Conservation (phyloP, 1,140 invertebrate genomes). For the Bombus breviceps region DNA sequence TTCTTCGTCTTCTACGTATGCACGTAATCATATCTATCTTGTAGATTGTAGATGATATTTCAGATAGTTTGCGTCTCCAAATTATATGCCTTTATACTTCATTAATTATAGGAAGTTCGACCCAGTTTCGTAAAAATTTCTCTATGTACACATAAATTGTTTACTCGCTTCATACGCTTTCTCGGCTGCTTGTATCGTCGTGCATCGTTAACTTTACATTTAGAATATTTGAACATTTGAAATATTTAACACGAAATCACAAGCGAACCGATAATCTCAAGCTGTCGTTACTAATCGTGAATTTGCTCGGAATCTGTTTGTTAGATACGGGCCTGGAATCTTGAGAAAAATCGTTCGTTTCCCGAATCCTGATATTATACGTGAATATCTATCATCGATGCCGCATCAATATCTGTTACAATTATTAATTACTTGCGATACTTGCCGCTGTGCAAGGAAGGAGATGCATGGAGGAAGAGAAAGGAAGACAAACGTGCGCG, state of each 20-base stretch:
- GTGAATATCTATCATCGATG: neutral
- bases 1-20: neutral
- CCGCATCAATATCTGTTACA: neutral
- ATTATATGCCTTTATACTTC: neutral
- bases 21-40: neutral
- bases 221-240: neutral
- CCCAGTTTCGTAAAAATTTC: slow-evolving; percentile 19
- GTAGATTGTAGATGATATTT: neutral
- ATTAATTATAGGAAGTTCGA: slow-evolving; percentile 1
- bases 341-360: neutral
- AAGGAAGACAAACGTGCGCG: neutral
- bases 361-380: neutral
- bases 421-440: neutral
- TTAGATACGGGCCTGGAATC: neutral
- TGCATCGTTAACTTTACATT: neutral
- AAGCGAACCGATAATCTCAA: neutral
- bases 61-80: neutral
- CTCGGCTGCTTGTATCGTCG: neutral
- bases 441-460: neutral
- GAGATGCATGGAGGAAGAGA: neutral
- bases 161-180: slow-evolving; percentile 11
- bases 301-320: neutral
- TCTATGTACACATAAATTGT: neutral
- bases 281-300: neutral
- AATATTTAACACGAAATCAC: neutral